phyloP scores from a whole-genome alignment of 2,113 vertebrate species.

The Martes martes region DNA sequence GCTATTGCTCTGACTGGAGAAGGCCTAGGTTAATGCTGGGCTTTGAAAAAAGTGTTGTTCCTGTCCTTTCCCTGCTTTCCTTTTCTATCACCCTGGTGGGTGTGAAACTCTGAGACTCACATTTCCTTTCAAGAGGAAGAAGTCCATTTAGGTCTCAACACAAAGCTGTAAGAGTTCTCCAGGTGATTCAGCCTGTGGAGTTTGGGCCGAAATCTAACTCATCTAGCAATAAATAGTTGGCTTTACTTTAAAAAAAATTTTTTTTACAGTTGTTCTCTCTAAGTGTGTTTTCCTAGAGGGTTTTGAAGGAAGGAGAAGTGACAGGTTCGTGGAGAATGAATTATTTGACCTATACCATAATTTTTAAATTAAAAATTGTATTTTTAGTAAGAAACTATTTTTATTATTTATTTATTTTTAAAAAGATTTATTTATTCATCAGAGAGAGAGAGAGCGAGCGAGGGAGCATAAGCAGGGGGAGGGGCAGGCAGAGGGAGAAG shows the following conservation, averaged over 20 bases:
- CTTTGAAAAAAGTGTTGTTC: background rate
- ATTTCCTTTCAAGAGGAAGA: background rate
- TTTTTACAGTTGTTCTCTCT: background rate
- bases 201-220: background rate
- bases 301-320: background rate
- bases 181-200: background rate
- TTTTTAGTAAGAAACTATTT: background rate
- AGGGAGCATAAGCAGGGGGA: no score
- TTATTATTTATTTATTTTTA: background rate
- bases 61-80: background rate
- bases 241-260: background rate
- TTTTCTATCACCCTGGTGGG: background rate
- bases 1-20: background rate
- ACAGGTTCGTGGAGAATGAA: background rate
- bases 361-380: background rate
- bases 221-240: background rate
- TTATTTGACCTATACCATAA: background rate
- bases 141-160: background rate
- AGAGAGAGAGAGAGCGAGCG: no score
- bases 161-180: background rate
- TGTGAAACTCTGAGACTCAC: background rate
- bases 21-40: background rate
- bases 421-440: no score
- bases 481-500: no score
- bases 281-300: background rate